Base-by-base conservation (phyloP, 2,888 invertebrate genomes). In the Machimus atricapillus region DNA sequence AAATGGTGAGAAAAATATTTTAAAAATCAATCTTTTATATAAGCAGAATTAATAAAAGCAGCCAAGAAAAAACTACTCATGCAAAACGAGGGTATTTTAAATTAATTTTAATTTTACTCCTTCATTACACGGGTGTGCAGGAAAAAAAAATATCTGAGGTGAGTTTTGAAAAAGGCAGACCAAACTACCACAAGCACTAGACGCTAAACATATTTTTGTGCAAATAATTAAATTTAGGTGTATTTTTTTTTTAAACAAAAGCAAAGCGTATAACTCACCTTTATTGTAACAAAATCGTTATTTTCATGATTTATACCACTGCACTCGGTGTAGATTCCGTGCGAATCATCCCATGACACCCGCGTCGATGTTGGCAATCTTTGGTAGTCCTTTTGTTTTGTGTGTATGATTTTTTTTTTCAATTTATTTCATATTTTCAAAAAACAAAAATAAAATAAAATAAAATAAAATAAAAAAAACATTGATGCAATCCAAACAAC, bases 211-310 rank as follows among this genome's bases (percentile, higher is more conserved):
- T 40, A 12, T 1, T 14, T 34, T 3, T 1, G 37, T 76, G 76
- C 16, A 31, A 12, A n/a, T 1, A 34, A n/a, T 34, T 2, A 9
- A 16, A 76, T 37, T 12, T 16, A 37, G 40, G 16, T 46, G 43
- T 46, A 14, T 46, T 46, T 46, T 46, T 46, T n/a, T n/a, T n/a
- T n/a, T n/a, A n/a, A 46, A 14, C 14, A 46, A 46, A 46, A 46
- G 16, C 43, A 46, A 78, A 78, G 78, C 78, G 19, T 43, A 19
- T 7, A 31, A 86, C 89, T 90, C 90, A 92, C 93, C 93, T 92
- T 93, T 88, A 92, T 92, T 89, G 92, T 90, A 88, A 92, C 93
- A 90, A 92, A 91, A 90, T 93, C 93, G 90, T 93, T 92, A 88
- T 91, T 92, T 89, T 92, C 92, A 88, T 92, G 91, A 90, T 91